Percentiles rank a stretch among this genome's conserved stretches.
phyloP scores from a whole-genome alignment of 1,140 invertebrate genomes.

The Drosophila lowei region DNA sequence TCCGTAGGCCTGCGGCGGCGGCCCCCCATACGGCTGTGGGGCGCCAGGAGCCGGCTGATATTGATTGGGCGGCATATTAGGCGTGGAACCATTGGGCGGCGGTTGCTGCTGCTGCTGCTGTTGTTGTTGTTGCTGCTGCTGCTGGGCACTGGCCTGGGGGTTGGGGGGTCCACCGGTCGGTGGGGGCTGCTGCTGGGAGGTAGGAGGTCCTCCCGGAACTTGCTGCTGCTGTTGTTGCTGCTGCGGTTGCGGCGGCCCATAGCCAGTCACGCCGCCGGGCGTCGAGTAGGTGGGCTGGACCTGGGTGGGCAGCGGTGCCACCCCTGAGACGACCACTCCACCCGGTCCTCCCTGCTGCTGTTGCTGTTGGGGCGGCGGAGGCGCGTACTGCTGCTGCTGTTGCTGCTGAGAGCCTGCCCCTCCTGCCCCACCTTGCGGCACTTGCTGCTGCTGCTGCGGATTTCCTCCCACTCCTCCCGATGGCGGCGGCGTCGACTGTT shows the following conservation, averaged over 20 bases:
- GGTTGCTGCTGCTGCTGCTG: conserved; percentile 26
- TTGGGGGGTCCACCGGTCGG: conserved; percentile 47
- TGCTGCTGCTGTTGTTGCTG: conserved; percentile 54
- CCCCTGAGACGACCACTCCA: conserved; percentile 61
- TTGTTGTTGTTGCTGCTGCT: conserved; percentile 9
- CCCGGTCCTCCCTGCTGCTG: conserved; percentile 60
- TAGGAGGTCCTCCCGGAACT: conserved; percentile 16
- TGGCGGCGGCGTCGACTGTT: conserved; percentile 78
- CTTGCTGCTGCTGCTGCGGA: conserved; percentile 56
- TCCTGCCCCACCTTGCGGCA: conserved; percentile 19
- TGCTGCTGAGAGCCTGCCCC: conserved; percentile 33
- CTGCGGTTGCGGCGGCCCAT: conserved; percentile 50
- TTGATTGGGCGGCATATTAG: conserved; percentile 76
- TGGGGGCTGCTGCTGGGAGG: conserved; percentile 47
- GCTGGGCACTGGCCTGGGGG: conserved; percentile 49
- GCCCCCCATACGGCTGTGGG: conserved; percentile 73
- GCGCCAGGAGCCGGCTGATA: conserved; percentile 77
- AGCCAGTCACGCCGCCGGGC: conserved; percentile 60
- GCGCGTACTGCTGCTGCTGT: conserved; percentile 66
- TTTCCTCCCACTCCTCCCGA: conserved; percentile 17
- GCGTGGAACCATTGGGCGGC: conserved; percentile 72
- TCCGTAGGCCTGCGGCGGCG: conserved; percentile 74
- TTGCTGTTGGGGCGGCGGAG: conserved; percentile 66
- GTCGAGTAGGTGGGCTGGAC: conserved; percentile 79
- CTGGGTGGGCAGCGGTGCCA: conserved; percentile 63